These are phyloP conservation scores for Volucella inanis DNA, from an alignment of 2,888 invertebrate genomes.

Conservation along the genomic window DNA sequence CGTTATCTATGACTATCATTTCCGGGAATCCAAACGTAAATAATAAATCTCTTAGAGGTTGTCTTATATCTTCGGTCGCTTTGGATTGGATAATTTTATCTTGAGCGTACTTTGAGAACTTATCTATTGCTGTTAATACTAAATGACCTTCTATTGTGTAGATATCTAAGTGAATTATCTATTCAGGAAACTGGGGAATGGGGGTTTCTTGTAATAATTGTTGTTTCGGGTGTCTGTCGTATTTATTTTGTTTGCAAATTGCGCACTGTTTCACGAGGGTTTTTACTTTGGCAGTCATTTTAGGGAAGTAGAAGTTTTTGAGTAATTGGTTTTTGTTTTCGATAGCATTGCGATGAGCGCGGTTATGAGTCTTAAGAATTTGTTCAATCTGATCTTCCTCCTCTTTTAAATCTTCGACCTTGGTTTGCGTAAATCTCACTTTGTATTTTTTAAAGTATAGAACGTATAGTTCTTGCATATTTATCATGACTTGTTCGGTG, in stretches of 20 bases:
- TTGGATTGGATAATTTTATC: constrained; percentile 32
- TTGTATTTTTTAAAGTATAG: no score
- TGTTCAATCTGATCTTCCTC: no score
- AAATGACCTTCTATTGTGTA: constrained; percentile 43
- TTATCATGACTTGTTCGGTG: no score
- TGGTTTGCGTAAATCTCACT: no score
- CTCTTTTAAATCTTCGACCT: no score
- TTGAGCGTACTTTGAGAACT: constrained; percentile 64
- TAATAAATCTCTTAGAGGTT: constrained; percentile 56
- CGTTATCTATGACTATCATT: constrained; percentile 61
- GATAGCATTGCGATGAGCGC: no score
- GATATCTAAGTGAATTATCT: constrained; percentile 45
- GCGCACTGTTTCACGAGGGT: constrained; percentile 21
- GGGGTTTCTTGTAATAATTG: constrained; percentile 31
- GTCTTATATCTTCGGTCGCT: constrained; percentile 47
- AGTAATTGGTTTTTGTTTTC: constrained; percentile 36
- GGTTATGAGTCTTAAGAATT: no score
- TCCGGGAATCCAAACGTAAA: constrained; percentile 58
- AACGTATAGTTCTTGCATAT: no score
- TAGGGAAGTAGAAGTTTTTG: constrained; percentile 43
- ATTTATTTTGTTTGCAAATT: constrained; percentile 44
- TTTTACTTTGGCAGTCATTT: constrained; percentile 34
- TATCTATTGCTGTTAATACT: constrained; percentile 62
- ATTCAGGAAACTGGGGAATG: constrained; percentile 43
- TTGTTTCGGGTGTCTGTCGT: constrained; percentile 44